Conservation (phyloP, 2,113 vertebrate species). For the Hylia prasina region DNA sequence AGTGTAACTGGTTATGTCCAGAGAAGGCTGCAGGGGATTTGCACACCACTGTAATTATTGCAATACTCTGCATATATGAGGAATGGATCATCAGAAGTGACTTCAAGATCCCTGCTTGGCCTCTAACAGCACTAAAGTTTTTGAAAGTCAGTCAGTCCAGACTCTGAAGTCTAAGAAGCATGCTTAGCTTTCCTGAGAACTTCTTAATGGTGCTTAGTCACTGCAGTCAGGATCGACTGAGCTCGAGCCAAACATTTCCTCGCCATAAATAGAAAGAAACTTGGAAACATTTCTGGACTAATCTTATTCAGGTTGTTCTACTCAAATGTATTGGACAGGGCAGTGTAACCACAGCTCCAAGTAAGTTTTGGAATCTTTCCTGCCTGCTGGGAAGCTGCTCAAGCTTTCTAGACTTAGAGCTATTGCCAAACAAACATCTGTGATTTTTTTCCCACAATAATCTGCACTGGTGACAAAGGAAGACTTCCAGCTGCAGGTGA, state of each 20-base stretch:
- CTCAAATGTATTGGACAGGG: background rate
- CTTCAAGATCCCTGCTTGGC: background rate
- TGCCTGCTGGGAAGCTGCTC: constrained; percentile 12
- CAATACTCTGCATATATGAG: background rate
- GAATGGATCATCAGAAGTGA: background rate
- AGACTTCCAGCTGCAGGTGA: background rate
- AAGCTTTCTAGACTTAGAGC: background rate
- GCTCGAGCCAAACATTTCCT: constrained; percentile 24
- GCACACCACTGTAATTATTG: background rate
- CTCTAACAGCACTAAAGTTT: background rate
- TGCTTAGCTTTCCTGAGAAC: background rate
- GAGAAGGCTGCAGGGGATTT: background rate
- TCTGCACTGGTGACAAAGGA: background rate
- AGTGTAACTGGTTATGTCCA: background rate
- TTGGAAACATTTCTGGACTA: constrained; percentile 8
- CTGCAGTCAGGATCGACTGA: background rate
- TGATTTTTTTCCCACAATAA: background rate
- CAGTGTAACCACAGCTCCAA: background rate
- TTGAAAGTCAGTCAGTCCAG: constrained; percentile 3
- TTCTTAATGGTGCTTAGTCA: constrained; percentile 53
- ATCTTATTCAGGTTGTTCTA: constrained; percentile 19
- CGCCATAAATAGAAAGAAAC: constrained; percentile 28
- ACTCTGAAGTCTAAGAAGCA: constrained; percentile 13
- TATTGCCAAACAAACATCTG: background rate
- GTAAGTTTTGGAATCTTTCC: constrained; percentile 30